Evolutionary conservation across 2,888 invertebrate genomes (phyloP).

Genomic region (Drosophila anomalipes): DNA sequence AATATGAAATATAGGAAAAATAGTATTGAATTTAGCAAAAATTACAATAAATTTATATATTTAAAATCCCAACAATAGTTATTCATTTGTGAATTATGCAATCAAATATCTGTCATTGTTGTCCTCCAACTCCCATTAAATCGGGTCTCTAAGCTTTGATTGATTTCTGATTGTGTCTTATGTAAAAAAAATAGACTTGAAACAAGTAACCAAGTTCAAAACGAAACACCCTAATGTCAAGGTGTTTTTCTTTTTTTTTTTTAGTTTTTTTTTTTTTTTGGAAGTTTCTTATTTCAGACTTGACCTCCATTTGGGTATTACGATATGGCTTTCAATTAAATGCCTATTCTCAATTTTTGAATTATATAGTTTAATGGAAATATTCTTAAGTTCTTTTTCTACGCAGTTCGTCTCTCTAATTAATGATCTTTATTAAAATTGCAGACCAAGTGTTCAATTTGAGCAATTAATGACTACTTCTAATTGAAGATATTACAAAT

Average conservation of each 20-base stretch:
- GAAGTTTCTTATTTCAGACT: conserved; percentile 30
- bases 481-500: conserved; percentile 24
- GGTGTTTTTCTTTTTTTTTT: conserved; percentile 27
- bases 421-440: neutral
- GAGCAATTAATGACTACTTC: conserved; percentile 22
- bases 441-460: conserved; percentile 1
- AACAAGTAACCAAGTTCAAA: conserved; percentile 18
- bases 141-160: conserved; percentile 44
- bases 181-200: conserved; percentile 27
- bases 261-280: neutral
- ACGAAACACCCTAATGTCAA: conserved; percentile 64
- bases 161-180: conserved; percentile 48
- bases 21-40: neutral
- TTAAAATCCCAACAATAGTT: neutral
- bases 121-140: conserved; percentile 16
- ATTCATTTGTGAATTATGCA: neutral
- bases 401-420: neutral
- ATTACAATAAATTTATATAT: neutral
- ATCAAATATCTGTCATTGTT: conserved; percentile 17
- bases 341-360: neutral
- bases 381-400: neutral
- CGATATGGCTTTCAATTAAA: neutral
- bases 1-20: neutral
- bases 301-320: conserved; percentile 50
- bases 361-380: neutral